A percentile compares a stretch with the other conserved stretches of the same genome.
These are phyloP conservation scores for Siniperca chuatsi DNA, from an alignment of 2,113 vertebrate genomes.

Conservation along the genomic window DNA sequence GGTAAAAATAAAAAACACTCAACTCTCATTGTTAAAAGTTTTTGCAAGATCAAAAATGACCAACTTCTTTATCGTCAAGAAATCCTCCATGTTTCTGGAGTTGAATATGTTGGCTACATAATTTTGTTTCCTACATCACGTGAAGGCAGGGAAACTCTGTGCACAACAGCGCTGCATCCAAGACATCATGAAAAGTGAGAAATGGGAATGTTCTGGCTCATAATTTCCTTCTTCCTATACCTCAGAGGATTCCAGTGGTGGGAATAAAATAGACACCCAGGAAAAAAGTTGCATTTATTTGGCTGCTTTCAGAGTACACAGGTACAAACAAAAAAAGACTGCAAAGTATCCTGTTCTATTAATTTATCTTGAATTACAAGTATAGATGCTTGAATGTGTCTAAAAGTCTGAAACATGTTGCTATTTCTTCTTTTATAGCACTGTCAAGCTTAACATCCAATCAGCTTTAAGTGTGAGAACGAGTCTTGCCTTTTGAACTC, in stretches of 20 bases:
- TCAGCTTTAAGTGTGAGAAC: constrained; percentile 50
- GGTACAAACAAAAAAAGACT: constrained; percentile 22
- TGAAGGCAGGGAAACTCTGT: constrained; percentile 31
- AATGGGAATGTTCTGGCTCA: constrained; percentile 38
- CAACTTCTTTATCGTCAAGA: neutral
- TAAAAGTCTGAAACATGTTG: constrained; percentile 14
- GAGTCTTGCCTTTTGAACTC: constrained; percentile 47
- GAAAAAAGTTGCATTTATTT: constrained; percentile 18
- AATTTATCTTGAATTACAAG: neutral
- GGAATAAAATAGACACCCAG: constrained; percentile 27
- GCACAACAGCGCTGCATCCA: constrained; percentile 25
- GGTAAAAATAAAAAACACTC: neutral
- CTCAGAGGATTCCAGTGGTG: constrained; percentile 34
- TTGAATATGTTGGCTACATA: constrained; percentile 29
- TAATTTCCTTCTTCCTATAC: constrained; percentile 34
- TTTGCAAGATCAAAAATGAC: constrained; percentile 10
- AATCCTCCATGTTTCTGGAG: neutral
- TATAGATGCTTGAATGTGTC: neutral
- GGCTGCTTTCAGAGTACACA: constrained; percentile 1
- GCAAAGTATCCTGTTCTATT: neutral
- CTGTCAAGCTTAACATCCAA: constrained; percentile 36
- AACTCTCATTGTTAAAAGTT: neutral
- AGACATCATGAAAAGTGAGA: constrained; percentile 40
- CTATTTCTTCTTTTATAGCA: constrained; percentile 22
- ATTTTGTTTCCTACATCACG: constrained; percentile 31